Percentiles rank a stretch among this genome's conserved stretches.
Evolutionary conservation across 2,888 invertebrate species (phyloP).

Genomic region (Mimas tiliae): DNA sequence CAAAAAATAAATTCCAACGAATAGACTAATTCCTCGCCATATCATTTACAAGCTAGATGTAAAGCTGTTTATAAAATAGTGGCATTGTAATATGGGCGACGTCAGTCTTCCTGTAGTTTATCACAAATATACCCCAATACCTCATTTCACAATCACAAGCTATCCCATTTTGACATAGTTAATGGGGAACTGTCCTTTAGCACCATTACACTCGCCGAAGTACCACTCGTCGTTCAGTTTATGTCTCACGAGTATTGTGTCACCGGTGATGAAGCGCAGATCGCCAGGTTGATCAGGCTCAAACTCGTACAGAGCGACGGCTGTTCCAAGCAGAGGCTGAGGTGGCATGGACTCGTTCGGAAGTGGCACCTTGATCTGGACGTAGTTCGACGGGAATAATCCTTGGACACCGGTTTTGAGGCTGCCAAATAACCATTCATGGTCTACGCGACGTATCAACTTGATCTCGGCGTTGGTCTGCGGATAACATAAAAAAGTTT

Average conservation of each 20-base stretch:
- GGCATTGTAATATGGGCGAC: conserved; percentile 45
- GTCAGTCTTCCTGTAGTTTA: conserved; percentile 51
- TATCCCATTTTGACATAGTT: conserved; percentile 88
- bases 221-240: conserved; percentile 92
- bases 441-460: conserved; percentile 88
- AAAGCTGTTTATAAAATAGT: conserved; percentile 38
- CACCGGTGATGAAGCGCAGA: conserved; percentile 63
- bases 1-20: conserved; percentile 21
- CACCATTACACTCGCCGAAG: conserved; percentile 88
- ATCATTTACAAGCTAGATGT: conserved; percentile 31
- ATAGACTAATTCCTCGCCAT: conserved; percentile 34
- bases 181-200: conserved; percentile 90
- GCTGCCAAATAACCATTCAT: conserved; percentile 92
- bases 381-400: conserved; percentile 92
- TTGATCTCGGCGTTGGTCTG: conserved; percentile 90
- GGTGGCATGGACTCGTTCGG: conserved; percentile 60
- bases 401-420: conserved; percentile 88
- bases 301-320: conserved; percentile 89
- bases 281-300: conserved; percentile 83
- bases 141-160: background rate
- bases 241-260: conserved; percentile 86
- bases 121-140: conserved; percentile 36
- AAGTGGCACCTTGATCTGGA: conserved; percentile 90
- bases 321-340: conserved; percentile 66
- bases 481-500: conserved; percentile 43